These are phyloP conservation scores for Plemyria rubiginata DNA, from an alignment of 2,888 invertebrate species.

Conservation along the genomic window DNA sequence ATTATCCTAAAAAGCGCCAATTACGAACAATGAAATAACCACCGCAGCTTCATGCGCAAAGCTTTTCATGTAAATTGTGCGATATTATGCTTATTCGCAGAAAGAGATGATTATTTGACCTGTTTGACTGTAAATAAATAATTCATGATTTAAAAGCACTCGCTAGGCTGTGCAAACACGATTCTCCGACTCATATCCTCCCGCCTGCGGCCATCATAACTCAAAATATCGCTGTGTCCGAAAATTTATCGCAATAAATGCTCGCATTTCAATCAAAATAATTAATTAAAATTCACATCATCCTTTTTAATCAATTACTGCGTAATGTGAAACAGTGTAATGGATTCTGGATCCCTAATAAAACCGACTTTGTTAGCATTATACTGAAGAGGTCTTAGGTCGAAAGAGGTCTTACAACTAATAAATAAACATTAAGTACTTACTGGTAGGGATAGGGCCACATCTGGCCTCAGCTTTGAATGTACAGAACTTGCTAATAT, in stretches of 20 bases:
- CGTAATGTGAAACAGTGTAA: slow-evolving; percentile 34
- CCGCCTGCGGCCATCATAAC: slow-evolving; percentile 33
- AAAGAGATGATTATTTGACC: slow-evolving; percentile 37
- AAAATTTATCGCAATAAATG: slow-evolving; percentile 31
- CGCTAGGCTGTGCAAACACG: slow-evolving; percentile 35
- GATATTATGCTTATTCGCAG: slow-evolving; percentile 16
- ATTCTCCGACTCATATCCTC: slow-evolving; percentile 33
- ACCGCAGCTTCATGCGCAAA: background rate
- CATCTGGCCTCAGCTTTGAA: slow-evolving; percentile 95
- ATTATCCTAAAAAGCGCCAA: background rate
- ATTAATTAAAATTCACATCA: slow-evolving; percentile 38
- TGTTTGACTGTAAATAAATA: slow-evolving; percentile 45
- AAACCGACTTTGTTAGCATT: slow-evolving; percentile 27
- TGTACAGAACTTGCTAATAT: slow-evolving; percentile 94
- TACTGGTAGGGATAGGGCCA: slow-evolving; percentile 95
- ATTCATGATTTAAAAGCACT: slow-evolving; percentile 47
- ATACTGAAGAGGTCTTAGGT: slow-evolving; percentile 10
- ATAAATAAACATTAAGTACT: slow-evolving; percentile 65
- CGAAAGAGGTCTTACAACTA: slow-evolving; percentile 14
- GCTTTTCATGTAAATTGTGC: slow-evolving; percentile 8
- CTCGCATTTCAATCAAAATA: slow-evolving; percentile 41
- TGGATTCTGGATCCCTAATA: slow-evolving; percentile 32
- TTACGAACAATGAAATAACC: background rate
- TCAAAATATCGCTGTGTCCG: slow-evolving; percentile 35
- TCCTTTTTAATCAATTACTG: slow-evolving; percentile 32